These are phyloP conservation scores for Grapholita molesta DNA, from an alignment of 1,140 invertebrate genomes.

Conservation along the genomic window DNA sequence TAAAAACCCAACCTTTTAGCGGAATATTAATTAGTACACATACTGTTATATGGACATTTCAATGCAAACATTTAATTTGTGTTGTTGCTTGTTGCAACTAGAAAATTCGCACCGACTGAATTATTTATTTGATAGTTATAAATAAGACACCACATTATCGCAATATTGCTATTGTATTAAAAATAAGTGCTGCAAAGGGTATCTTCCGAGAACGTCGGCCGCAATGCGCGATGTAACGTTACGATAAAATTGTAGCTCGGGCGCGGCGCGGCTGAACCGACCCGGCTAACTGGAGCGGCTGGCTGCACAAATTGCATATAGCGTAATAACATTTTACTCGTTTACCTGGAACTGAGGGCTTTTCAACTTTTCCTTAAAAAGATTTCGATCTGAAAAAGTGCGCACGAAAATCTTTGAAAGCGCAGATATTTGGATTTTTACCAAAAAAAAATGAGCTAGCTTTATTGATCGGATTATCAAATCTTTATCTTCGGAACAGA, in stretches of 20 bases:
- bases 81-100: too few relatives aligned
- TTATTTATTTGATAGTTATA: neutral
- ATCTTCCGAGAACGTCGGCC: neutral
- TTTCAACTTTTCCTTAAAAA: neutral
- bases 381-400: neutral
- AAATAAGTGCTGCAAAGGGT: neutral
- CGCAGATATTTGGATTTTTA: too few relatives aligned
- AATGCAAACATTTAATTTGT: too few relatives aligned
- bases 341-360: constrained; percentile 5
- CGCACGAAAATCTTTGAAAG: neutral
- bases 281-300: constrained; percentile 1
- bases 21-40: too few relatives aligned
- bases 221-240: neutral
- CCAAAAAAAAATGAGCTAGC: too few relatives aligned
- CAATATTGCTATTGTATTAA: neutral
- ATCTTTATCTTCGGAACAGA: too few relatives aligned
- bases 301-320: constrained; percentile 11
- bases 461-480: too few relatives aligned
- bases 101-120: too few relatives aligned
- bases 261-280: neutral
- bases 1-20: too few relatives aligned
- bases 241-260: neutral
- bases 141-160: neutral
- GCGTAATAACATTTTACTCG: constrained; percentile 13
- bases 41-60: too few relatives aligned